Evolutionary conservation across 1,140 invertebrate species (phyloP), one percentile per base, ranked within the genome.

Genomic region (Nymphalis io): DNA sequence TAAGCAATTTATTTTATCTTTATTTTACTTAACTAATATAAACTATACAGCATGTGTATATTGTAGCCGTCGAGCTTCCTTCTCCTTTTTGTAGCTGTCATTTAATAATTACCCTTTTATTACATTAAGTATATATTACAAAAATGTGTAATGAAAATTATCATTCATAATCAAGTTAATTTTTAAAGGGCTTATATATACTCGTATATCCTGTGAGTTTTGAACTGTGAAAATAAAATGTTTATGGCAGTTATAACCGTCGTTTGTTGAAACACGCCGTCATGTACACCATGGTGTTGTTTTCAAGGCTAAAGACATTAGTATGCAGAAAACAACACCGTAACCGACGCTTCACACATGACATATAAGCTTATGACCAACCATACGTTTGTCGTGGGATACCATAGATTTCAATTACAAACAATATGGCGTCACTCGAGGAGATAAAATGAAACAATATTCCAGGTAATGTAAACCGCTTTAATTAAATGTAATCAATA

Each of bases 401-500:
- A 11, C 61, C 40, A 61, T 61, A 42, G n/a, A 51, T 12, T 51
- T 27, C 15, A 15, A 23, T 27, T 10, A 27, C 0, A 6, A 3
- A 23, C 21, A 12, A 21, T 20, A 27, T 27, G 46, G 46, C 59
- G 39, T 27, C 16, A 55, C 27, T 27, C 2, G 51, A 27, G 20
- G 20, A 27, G 51, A 23, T 55, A 51, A 72, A 79, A 81, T 67
- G 59, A 76, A 74, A 79, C 61, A 33, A 44, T 60, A 58, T 20
- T 69, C 69, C 60, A 64, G 73, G 69, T 85, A 68, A 81, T 85
- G 75, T 85, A 83, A 84, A 87, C 77, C 84, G 82, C 72, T 88
- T 88, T 88, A 84, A 84, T 90, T 83, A 74, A 65, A 73, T 76
- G 74, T 87, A 84, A 87, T 85, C 87, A 88, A 85, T 89, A 88